Percentiles rank a stretch among this genome's conserved stretches.
Conservation (phyloP, 2,113 vertebrate genomes). For the Oryzias celebensis region DNA sequence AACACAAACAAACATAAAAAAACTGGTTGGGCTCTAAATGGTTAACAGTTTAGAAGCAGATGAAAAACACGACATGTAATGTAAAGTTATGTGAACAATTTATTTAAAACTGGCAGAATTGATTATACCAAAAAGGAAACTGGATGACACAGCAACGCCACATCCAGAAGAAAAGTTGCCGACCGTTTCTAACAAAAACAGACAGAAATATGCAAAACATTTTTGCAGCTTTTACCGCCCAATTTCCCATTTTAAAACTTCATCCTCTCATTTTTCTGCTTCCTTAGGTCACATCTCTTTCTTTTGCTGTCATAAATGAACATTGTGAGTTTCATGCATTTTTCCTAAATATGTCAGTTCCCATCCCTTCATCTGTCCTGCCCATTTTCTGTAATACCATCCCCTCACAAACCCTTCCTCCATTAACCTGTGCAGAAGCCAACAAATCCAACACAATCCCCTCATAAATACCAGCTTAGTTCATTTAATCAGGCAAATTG, state of each 20-base stretch:
- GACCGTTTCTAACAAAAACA: too few species aligned
- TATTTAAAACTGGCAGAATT: too few species aligned
- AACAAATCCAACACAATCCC: conserved; percentile 62
- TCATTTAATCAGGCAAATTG: conserved; percentile 71
- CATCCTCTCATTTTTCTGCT: neutral
- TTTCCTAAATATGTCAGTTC: conserved; percentile 5
- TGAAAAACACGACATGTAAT: too few species aligned
- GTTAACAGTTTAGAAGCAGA: too few species aligned
- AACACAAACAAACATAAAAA: too few species aligned
- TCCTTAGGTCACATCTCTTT: neutral
- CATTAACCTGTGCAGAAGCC: conserved; percentile 45
- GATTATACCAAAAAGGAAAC: too few species aligned
- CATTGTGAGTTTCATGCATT: neutral
- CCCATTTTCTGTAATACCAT: neutral
- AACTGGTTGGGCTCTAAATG: too few species aligned
- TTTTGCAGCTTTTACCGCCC: too few species aligned
- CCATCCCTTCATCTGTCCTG: conserved; percentile 5
- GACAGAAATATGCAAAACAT: too few species aligned
- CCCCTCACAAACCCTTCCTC: neutral
- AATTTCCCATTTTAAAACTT: neutral
- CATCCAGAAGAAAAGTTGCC: too few species aligned
- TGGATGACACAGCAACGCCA: too few species aligned
- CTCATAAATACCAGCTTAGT: conserved; percentile 59
- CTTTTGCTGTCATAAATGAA: conserved; percentile 1
- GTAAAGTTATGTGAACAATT: too few species aligned